Evolutionary conservation across 1,140 invertebrate species (phyloP).

Genomic region (Brachionus rubens): DNA sequence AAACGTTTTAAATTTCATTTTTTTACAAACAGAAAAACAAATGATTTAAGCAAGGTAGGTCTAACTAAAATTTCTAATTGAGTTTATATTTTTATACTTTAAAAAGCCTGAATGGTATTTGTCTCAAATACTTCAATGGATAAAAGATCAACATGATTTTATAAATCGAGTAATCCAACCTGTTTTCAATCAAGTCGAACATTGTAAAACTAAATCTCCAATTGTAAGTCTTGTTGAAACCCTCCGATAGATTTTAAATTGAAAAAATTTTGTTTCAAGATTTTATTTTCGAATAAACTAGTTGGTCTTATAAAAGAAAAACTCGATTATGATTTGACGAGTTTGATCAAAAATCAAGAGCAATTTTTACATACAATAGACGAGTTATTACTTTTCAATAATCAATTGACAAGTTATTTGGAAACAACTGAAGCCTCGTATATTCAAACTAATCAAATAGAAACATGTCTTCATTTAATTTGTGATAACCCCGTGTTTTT

Average conservation of each 20-base stretch:
- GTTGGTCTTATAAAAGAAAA: slow-evolving; percentile 4
- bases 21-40: slow-evolving; percentile 42
- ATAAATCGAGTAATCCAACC: neutral
- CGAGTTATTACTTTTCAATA: slow-evolving; percentile 13
- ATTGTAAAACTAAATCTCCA: neutral
- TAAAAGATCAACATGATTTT: slow-evolving; percentile 30
- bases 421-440: neutral
- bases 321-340: neutral
- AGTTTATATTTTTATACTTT: neutral
- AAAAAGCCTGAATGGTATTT: slow-evolving; percentile 42
- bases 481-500: neutral
- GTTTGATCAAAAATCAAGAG: neutral
- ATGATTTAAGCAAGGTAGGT: slow-evolving; percentile 24
- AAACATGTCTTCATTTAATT: slow-evolving; percentile 5
- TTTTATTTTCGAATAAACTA: slow-evolving; percentile 20
- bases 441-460: neutral
- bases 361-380: slow-evolving; percentile 41
- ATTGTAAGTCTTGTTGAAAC: neutral
- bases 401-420: slow-evolving; percentile 12
- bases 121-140: slow-evolving; percentile 40
- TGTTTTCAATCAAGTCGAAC: neutral
- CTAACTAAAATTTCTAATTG: neutral
- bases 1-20: slow-evolving; percentile 45
- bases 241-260: too few relatives aligned
- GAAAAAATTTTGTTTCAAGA: slow-evolving; percentile 7